Conservation (phyloP, 2,888 invertebrate species). For the Margaritifera margaritifera region DNA sequence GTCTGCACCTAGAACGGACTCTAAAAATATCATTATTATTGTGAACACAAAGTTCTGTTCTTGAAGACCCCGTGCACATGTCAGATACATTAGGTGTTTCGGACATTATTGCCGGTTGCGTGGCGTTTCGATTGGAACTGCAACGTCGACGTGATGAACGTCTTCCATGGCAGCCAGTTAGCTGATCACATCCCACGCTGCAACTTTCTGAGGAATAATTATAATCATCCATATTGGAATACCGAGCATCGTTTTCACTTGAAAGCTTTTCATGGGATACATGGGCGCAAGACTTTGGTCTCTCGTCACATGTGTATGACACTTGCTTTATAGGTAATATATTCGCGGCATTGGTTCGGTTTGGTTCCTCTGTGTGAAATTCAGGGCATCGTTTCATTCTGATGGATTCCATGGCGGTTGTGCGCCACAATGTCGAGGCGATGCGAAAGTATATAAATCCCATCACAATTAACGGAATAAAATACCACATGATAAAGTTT, state of each 20-base stretch:
- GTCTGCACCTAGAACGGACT: not conserved
- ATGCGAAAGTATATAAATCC: constrained; percentile 86
- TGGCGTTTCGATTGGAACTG: not conserved
- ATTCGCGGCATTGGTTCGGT: constrained; percentile 2
- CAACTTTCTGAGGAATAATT: too few relatives aligned
- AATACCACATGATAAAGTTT: constrained; percentile 87
- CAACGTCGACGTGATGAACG: not conserved
- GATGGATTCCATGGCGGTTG: constrained; percentile 33
- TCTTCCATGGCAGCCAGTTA: not conserved
- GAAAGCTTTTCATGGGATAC: not conserved
- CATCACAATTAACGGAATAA: constrained; percentile 86
- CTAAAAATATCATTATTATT: not conserved
- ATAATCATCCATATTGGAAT: too few relatives aligned
- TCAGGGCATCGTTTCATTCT: constrained; percentile 13
- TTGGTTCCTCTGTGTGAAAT: not conserved
- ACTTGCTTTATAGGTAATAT: too few relatives aligned
- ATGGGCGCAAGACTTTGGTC: too few relatives aligned
- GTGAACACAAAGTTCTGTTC: not conserved
- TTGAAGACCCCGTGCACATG: not conserved
- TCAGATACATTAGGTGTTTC: too few relatives aligned
- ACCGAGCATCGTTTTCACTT: not conserved
- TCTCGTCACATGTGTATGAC: too few relatives aligned
- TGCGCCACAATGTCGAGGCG: constrained; percentile 86
- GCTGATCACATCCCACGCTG: too few relatives aligned
- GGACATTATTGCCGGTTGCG: not conserved